Evolutionary conservation across 2,113 vertebrate species (phyloP), one percentile per base, ranked within the genome.

Genomic region (Tichodroma muraria): DNA sequence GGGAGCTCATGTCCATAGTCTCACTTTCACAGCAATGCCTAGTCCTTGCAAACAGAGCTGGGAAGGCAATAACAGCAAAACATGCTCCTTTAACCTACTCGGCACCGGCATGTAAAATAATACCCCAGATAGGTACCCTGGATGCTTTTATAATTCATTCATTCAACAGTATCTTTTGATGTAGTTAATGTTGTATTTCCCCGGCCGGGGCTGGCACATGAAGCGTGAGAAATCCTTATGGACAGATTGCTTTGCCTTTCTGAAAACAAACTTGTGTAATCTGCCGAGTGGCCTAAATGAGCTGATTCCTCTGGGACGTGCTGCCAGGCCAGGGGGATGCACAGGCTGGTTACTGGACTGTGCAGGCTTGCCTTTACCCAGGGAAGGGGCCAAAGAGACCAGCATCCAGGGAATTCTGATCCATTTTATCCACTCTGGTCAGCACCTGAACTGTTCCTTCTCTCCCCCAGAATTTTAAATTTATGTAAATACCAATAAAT

Each of bases 111-210:
- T 83, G 95, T 77, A 91, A 87, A 93, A 90, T 83, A 94, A 97
- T 96, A 92, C 94, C 90, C 93, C 85, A 56, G 96, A 93, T 71
- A 97, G 95, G 88, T 80, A 56, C 85, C 60, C 93, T 63, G 85
- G 60, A 91, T 94, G 96, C 92, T 94, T 95, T 45, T 95, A 97
- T 97, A 92, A 97, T 96, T 97, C 97, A 97, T 97, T 97, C 90
- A 97, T 96, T 93, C 95, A 93, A 25, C 89, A 85, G 60, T 95
- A 87, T 71, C 93, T 96, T 90, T 47, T 47, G 91, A 47, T 97
- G 95, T 95, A 95, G 93, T 76, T 96, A 96, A 97, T 96, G 95
- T 89, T 95, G 90, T 89, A 87, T 95, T 91, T 97, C 95, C 93
- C 93, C 81, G 93, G 77, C 93, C 64, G 9, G 77, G 92, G 89